Evolutionary conservation across 2,797 vertebrate species (phyloP).

Genomic region (Phataginus tetradactyla): DNA sequence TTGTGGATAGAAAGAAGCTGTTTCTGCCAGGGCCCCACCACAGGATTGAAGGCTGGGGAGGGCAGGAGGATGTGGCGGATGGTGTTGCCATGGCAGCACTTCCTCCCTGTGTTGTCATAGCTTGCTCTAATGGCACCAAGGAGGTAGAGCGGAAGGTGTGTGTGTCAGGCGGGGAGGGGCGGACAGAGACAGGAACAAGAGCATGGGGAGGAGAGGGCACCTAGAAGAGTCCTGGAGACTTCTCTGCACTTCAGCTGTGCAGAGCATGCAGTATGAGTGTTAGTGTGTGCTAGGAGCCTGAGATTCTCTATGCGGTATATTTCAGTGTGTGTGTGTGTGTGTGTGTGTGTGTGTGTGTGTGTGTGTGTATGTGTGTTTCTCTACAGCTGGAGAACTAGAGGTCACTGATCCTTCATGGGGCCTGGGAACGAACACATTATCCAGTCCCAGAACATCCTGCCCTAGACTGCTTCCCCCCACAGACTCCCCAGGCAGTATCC

Average conservation of each 20-base stretch:
- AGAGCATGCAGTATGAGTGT: not conserved
- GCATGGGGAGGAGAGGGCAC: conserved; percentile 1
- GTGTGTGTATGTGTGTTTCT: conserved; percentile 24
- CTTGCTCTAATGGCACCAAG: conserved; percentile 76
- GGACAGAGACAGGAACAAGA: conserved; percentile 40
- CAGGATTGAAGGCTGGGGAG: conserved; percentile 68
- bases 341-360: not conserved
- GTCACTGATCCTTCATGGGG: conserved; percentile 71
- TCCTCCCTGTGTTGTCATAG: conserved; percentile 82
- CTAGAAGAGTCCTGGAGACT: not conserved
- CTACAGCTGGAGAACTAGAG: conserved; percentile 70
- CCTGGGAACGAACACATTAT: conserved; percentile 77
- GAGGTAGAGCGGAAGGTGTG: conserved; percentile 73
- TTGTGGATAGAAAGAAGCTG: conserved; percentile 51
- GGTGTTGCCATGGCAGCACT: conserved; percentile 82
- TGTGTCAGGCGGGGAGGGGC: not conserved
- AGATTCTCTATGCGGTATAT: not conserved
- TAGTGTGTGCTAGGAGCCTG: not conserved
- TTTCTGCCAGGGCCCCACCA: conserved; percentile 63
- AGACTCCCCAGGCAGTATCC: conserved; percentile 68
- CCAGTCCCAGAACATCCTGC: conserved; percentile 76
- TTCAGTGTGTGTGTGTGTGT: not conserved
- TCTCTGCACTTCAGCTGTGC: not conserved
- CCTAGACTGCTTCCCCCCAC: conserved; percentile 66
- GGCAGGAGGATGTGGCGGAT: conserved; percentile 82